Base-by-base conservation (phyloP, 2,797 vertebrate species). In the Syngnathus acus region DNA sequence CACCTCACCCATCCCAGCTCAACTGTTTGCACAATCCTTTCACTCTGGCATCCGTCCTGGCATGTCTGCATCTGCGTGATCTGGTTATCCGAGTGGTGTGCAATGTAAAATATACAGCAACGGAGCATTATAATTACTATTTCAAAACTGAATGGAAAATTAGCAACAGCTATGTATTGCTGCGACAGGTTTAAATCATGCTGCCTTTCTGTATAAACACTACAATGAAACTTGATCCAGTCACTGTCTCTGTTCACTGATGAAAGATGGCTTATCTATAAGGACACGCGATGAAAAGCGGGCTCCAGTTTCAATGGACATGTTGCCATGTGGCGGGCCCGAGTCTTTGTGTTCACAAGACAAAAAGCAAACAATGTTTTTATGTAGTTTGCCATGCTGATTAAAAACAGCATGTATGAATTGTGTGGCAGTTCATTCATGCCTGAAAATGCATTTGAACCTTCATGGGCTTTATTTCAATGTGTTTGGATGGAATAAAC, bases 151-250 rank as follows among this genome's bases (percentile, higher is more conserved):
- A 57, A 57, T 54, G 11, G 32, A 54, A 23, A 54, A 54, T 37
- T 8, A 5, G 58, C 55, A 69, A 21, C 59, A 67, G 37, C 65
- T 39, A 45, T n/a, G 65, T 42, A 39, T 58, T 65, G 19, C 47
- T 43, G 21, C 2, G 6, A 62, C 65, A 64, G 32, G 68, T 64
- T 21, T 9, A 32, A 21, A 43, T 23, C 66, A 62, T 66, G 21
- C 53, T 39, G 59, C 62, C 63, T 51, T 66, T 50, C 23, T 45
- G 48, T 69, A 40, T 48, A 62, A 69, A 74, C 67, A 65, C 71
- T 40, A 48, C 21, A 65, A 21, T 84, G 82, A 80, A 86, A 85
- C 64, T 45, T 73, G 80, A 87, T 62, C 69, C 65, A 68, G 62
- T 43, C 65, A 38, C 62, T 72, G 54, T 58, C 50, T n/a, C 17